These are phyloP conservation scores for Melanostoma mellinum DNA, from an alignment of 2,888 invertebrate species.

Conservation along the genomic window DNA sequence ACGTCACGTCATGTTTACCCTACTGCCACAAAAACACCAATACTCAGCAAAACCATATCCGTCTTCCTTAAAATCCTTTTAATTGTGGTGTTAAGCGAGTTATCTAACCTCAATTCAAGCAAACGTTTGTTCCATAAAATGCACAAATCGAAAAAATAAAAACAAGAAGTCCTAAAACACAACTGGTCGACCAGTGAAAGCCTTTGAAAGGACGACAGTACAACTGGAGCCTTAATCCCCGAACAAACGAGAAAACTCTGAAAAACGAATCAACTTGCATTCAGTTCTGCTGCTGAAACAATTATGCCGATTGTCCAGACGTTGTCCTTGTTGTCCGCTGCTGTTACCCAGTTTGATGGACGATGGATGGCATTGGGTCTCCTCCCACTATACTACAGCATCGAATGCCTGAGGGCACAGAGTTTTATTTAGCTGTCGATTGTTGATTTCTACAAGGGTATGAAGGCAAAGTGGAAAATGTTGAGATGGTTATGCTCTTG, in stretches of 20 bases:
- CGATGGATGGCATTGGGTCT: constrained; percentile 31
- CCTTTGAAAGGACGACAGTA: background rate
- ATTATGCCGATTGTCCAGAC: constrained; percentile 61
- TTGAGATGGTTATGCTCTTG: constrained; percentile 18
- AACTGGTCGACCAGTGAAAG: background rate
- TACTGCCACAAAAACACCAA: constrained; percentile 25
- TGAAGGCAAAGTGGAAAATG: constrained; percentile 23
- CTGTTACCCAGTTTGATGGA: constrained; percentile 45
- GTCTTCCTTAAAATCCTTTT: constrained; percentile 40
- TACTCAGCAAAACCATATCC: constrained; percentile 23
- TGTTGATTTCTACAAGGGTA: constrained; percentile 38
- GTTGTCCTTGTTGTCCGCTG: constrained; percentile 23
- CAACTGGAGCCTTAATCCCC: constrained; percentile 4
- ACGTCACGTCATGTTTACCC: constrained; percentile 24
- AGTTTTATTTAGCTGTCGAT: constrained; percentile 41
- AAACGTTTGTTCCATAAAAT: constrained; percentile 38
- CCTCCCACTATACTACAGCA: background rate
- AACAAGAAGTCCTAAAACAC: background rate
- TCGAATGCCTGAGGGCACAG: constrained; percentile 13
- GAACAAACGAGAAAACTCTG: constrained; percentile 24
- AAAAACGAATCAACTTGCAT: constrained; percentile 62
- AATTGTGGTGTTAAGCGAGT: constrained; percentile 58
- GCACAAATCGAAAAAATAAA: constrained; percentile 19
- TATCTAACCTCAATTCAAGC: constrained; percentile 57
- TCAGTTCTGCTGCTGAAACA: constrained; percentile 53